phyloP scores from a whole-genome alignment of 2,797 vertebrate genomes.

The Carcharodon carcharias region DNA sequence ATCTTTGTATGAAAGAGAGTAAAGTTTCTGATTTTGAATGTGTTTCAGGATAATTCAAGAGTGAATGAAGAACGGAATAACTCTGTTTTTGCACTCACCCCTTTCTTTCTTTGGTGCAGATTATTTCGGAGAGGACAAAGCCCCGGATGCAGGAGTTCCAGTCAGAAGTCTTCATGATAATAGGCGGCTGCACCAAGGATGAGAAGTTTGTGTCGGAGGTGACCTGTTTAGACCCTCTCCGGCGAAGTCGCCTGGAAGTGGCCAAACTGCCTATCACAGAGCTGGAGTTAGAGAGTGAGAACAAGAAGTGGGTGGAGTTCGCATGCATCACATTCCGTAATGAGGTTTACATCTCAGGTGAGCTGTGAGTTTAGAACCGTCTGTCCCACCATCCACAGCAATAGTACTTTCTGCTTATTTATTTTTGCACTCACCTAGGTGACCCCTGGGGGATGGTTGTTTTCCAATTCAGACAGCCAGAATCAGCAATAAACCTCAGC shows the following conservation, averaged over 20 bases:
- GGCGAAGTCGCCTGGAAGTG: constrained; percentile 88
- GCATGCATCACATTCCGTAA: constrained; percentile 89
- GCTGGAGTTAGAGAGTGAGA: constrained; percentile 75
- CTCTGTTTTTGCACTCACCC: constrained; percentile 19
- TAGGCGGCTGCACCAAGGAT: constrained; percentile 91
- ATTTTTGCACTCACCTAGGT: background rate
- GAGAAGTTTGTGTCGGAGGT: constrained; percentile 90
- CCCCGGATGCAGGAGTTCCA: constrained; percentile 82
- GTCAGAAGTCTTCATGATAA: constrained; percentile 95
- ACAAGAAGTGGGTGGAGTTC: constrained; percentile 96
- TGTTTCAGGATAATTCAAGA: background rate
- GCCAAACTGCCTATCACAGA: constrained; percentile 82
- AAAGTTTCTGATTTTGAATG: background rate
- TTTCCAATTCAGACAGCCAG: background rate
- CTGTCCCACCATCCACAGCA: background rate
- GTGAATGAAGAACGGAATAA: background rate
- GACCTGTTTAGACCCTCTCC: constrained; percentile 88
- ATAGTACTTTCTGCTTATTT: background rate
- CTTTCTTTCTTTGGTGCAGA: constrained; percentile 54
- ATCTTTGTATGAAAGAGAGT: background rate
- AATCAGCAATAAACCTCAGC: background rate
- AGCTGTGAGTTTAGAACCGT: constrained; percentile 42
- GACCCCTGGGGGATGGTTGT: too few species aligned
- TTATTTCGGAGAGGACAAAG: constrained; percentile 90
- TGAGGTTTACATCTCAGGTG: constrained; percentile 92